Percentiles rank a stretch among this genome's conserved stretches.
Evolutionary conservation across 2,888 invertebrate genomes (phyloP).

Genomic region (Exocentrus adspersus): DNA sequence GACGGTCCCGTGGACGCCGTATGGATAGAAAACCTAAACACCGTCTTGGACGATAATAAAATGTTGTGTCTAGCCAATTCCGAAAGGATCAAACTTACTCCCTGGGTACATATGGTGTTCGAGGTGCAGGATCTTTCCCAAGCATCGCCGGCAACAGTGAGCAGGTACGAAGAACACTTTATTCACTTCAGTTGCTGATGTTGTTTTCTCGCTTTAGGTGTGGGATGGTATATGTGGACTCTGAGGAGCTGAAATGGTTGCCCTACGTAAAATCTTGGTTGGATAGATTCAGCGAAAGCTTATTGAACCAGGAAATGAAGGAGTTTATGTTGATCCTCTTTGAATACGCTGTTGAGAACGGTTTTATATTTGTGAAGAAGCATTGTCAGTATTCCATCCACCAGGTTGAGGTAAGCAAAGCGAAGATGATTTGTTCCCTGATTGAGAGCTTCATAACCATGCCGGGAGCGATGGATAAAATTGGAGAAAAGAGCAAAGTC

Average conservation of each 20-base stretch:
- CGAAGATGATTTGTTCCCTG: slow-evolving; percentile 77
- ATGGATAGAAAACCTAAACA: slow-evolving; percentile 95
- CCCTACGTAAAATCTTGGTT: slow-evolving; percentile 86
- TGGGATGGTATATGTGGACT: slow-evolving; percentile 93
- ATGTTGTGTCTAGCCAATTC: slow-evolving; percentile 93
- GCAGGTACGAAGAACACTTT: too few relatives aligned
- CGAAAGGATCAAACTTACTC: slow-evolving; percentile 88
- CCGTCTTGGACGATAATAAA: slow-evolving; percentile 92
- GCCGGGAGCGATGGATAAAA: slow-evolving; percentile 65
- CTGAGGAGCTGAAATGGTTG: slow-evolving; percentile 82
- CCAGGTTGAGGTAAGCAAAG: slow-evolving; percentile 88
- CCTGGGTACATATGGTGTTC: slow-evolving; percentile 90
- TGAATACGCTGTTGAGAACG: slow-evolving; percentile 71
- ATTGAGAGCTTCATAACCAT: slow-evolving; percentile 75
- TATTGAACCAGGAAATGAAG: slow-evolving; percentile 68
- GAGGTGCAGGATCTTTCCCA: slow-evolving; percentile 87
- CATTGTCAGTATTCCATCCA: slow-evolving; percentile 78
- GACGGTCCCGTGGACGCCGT: slow-evolving; percentile 93
- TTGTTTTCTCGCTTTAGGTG: slow-evolving; percentile 62
- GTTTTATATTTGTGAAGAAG: slow-evolving; percentile 73
- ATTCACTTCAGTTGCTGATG: too few relatives aligned
- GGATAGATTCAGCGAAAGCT: slow-evolving; percentile 65
- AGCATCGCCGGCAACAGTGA: slow-evolving; percentile 92
- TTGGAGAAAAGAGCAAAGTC: slow-evolving; percentile 70
- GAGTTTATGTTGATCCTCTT: slow-evolving; percentile 76